Conservation (phyloP, 2,113 vertebrate species). For the Saguinus imperator region DNA sequence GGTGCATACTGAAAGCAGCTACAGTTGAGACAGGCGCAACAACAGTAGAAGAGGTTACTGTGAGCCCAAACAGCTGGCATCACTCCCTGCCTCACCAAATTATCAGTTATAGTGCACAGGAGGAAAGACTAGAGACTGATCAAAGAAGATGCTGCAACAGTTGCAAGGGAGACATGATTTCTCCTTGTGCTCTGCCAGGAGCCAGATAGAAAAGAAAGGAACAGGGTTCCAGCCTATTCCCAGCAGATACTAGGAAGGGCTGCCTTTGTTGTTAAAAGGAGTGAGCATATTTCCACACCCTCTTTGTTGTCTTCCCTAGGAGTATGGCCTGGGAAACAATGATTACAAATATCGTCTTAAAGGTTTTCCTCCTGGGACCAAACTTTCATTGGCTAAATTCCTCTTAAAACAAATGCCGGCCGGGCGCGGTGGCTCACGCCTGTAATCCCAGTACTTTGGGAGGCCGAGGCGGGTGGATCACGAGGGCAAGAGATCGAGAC, state of each 20-base stretch:
- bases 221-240: accelerated
- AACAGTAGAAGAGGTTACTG: accelerated
- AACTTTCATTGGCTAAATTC: neutral
- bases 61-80: neutral
- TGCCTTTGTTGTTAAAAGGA: neutral
- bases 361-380: neutral
- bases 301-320: neutral
- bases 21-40: neutral
- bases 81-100: neutral
- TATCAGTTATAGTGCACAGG: neutral
- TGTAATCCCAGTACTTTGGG: too few relatives aligned
- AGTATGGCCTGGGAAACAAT: neutral
- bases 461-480: too few relatives aligned
- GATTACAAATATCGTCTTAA: neutral
- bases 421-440: too few relatives aligned
- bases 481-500: too few relatives aligned
- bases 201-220: neutral
- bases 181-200: neutral
- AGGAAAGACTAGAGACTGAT: neutral
- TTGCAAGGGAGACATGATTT: neutral
- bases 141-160: neutral
- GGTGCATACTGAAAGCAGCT: neutral
- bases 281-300: neutral
- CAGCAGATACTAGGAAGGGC: neutral
- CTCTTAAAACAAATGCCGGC: neutral